Evolutionary conservation across 2,113 vertebrate species (phyloP), one percentile per base, ranked within the genome.

Genomic region (Dolichallabes microphthalmus): DNA sequence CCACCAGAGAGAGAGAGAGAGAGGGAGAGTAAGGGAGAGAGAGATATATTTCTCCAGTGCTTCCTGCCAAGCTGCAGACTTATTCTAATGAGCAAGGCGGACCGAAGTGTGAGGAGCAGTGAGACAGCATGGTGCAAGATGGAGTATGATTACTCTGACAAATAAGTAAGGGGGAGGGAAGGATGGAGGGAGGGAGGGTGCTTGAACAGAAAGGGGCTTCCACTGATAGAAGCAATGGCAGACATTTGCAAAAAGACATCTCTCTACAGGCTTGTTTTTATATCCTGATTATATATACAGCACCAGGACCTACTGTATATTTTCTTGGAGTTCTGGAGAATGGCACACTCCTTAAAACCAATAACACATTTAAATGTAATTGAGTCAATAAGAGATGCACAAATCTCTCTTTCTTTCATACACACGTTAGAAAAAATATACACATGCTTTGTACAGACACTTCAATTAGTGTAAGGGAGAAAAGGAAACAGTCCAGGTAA

Each of bases 21-120:
- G 52, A 60, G 52, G 58, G 50, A 39, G 61, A 57, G n/a, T n/a
- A 22, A 63, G 45, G 55, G 58, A 64, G 82, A 82, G 78, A 85
- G 86, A 83, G 86, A 86, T 86, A 89, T 90, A 84, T 87, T 91
- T 93, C 89, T 90, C 85, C 69, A 9, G 77, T 50, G 68, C 30
- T 87, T 90, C 87, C 89, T 91, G 87, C 80, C n/a, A 20, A 89
- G 89, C 88, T 88, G 87, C 87, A 90, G 82, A 84, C 87, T 84
- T 87, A 85, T 86, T 88, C 69, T 91, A 92, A 93, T 91, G 89
- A 92, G 90, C 39, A 32, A 84, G 73, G 15, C 66, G 68, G 52
- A 55, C 77, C 66, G 17, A 63, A 61, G 61, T 82, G 52, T 84
- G 60, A 84, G 80, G 50, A 61, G 79, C 83, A 61, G 80, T 64